phyloP scores from a whole-genome alignment of 2,888 invertebrate species.

The Nemotelus nigrinus region DNA sequence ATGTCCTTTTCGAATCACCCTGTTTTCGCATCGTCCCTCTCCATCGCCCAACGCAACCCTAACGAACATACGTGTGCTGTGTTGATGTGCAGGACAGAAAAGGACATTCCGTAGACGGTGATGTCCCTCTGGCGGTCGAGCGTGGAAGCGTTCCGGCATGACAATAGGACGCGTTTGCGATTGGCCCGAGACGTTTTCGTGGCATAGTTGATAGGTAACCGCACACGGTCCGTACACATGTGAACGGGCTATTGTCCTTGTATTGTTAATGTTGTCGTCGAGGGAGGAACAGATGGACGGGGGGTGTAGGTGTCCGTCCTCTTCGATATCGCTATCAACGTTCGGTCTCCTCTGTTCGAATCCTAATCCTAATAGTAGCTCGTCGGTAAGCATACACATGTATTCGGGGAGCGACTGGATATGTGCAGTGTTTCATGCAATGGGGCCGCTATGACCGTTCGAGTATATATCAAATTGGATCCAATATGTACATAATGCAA shows the following conservation, averaged over 20 bases:
- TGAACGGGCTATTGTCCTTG: slow-evolving; percentile 35
- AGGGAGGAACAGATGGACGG: slow-evolving; percentile 12
- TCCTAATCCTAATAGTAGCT: slow-evolving; percentile 26
- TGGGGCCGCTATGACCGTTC: slow-evolving; percentile 5
- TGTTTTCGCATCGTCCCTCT: slow-evolving; percentile 10
- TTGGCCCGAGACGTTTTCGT: slow-evolving; percentile 32
- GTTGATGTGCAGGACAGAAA: slow-evolving; percentile 26
- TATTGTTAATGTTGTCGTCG: slow-evolving; percentile 21
- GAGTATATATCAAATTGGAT: slow-evolving; percentile 12
- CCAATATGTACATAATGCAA: slow-evolving; percentile 9
- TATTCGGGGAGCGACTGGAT: slow-evolving; percentile 1
- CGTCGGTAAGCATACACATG: not conserved
- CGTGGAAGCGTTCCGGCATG: slow-evolving; percentile 1
- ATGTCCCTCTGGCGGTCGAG: slow-evolving; percentile 39
- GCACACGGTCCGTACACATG: slow-evolving; percentile 38
- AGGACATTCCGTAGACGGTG: slow-evolving; percentile 22
- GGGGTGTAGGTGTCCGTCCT: slow-evolving; percentile 31
- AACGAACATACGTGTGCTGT: not conserved
- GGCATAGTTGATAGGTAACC: slow-evolving; percentile 40
- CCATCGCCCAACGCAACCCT: not conserved
- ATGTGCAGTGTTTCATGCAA: slow-evolving; percentile 34
- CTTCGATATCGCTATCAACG: slow-evolving; percentile 34
- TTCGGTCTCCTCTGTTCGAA: slow-evolving; percentile 28
- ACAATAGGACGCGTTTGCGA: slow-evolving; percentile 38
- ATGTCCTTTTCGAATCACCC: slow-evolving; percentile 25